Evolutionary conservation across 2,113 vertebrate species (phyloP).

Genomic region (Psilopogon haemacephalus): DNA sequence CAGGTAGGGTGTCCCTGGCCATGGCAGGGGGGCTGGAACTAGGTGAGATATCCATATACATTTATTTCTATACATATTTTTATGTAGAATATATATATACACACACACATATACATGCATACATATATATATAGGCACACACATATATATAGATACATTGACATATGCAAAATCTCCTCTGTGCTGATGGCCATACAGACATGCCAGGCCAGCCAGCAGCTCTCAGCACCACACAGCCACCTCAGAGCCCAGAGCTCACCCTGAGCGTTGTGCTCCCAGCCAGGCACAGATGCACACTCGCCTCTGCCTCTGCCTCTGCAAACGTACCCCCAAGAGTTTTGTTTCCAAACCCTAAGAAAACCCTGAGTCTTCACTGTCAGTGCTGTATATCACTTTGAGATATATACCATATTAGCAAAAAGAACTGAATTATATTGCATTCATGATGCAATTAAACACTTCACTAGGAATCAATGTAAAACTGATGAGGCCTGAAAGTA

Average conservation of each 20-base stretch:
- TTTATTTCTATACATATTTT: too few relatives aligned
- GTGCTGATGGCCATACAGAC: neutral
- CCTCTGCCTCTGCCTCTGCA: neutral
- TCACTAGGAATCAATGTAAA: slow-evolving; percentile 99
- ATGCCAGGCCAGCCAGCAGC: fast-evolving
- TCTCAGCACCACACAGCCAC: fast-evolving
- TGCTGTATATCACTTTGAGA: slow-evolving; percentile 95
- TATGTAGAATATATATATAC: too few relatives aligned
- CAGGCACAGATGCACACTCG: neutral
- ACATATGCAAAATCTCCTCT: too few relatives aligned
- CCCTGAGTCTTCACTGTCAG: slow-evolving; percentile 87
- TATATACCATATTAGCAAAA: slow-evolving; percentile 98
- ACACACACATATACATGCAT: too few relatives aligned
- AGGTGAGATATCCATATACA: too few relatives aligned
- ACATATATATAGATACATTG: neutral
- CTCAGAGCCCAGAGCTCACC: neutral
- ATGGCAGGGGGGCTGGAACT: too few relatives aligned
- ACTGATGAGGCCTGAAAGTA: slow-evolving; percentile 99
- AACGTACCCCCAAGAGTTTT: neutral
- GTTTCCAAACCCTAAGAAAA: slow-evolving; percentile 73
- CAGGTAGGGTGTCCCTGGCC: too few relatives aligned
- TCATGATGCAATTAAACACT: slow-evolving; percentile 99
- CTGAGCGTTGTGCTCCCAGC: neutral
- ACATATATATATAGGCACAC: neutral
- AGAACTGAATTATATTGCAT: slow-evolving; percentile 99